These are phyloP conservation scores for Scelioninae gen. 1 DNA, from an alignment of 2,888 invertebrate species.

Conservation along the genomic window DNA sequence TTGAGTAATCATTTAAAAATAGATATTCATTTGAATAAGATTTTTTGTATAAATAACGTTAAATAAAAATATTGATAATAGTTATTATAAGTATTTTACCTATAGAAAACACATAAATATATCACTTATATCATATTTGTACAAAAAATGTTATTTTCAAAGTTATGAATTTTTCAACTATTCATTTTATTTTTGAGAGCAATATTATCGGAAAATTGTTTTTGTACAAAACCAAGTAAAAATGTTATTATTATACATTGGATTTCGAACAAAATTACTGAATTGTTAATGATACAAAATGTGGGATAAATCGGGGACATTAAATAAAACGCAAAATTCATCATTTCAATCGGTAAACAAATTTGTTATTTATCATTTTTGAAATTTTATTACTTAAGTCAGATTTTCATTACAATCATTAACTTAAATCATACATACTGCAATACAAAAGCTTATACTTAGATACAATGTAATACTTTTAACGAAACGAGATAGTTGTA, in stretches of 20 bases:
- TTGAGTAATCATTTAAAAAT: too few relatives aligned
- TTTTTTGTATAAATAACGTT: too few relatives aligned
- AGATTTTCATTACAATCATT: constrained; percentile 37
- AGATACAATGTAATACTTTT: constrained; percentile 43
- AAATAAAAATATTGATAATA: too few relatives aligned
- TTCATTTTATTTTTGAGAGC: background rate
- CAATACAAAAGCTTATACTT: constrained; percentile 34
- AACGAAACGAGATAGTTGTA: constrained; percentile 9
- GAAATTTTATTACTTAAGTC: constrained; percentile 48
- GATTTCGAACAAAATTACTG: background rate
- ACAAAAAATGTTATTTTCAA: background rate
- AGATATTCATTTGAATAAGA: too few relatives aligned
- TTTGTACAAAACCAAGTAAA: background rate
- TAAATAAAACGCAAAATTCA: constrained; percentile 52
- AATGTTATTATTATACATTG: background rate
- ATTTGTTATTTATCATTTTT: constrained; percentile 28
- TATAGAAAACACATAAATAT: too few relatives aligned
- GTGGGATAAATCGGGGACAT: constrained; percentile 37
- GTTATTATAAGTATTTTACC: too few relatives aligned
- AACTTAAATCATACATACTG: constrained; percentile 26
- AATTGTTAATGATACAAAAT: background rate
- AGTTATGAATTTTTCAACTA: background rate
- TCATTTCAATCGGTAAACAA: constrained; percentile 6
- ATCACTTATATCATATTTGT: background rate
- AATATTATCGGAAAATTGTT: constrained; percentile 30